Base-by-base conservation (phyloP, 1,140 invertebrate species). In the Andrena cerasifolii region DNA sequence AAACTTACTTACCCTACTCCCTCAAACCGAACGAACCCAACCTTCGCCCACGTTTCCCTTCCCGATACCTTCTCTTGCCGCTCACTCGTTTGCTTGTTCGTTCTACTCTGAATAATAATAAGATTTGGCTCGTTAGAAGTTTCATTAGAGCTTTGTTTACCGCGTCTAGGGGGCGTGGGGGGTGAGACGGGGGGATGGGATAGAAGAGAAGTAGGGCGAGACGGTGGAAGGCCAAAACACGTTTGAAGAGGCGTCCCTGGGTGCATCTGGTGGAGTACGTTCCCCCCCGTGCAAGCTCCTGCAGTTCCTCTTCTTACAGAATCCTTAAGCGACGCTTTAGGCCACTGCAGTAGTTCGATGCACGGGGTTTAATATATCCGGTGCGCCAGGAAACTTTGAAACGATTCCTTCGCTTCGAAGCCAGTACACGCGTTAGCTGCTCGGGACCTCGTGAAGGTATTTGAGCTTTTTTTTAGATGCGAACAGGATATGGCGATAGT, bases 41-140 rank as follows among this genome's bases (percentile, higher is more conserved):
- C 80, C 63, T 71, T 67, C 67, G 71, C 63, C n/a, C 49, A 58
- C 80, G 43, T 61, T 82, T 31, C 63, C 18, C 61, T 14, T 58
- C 33, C 43, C 40, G 67, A 56, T 71, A 68, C 76, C 80, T 65
- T 45, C 53, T 61, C 58, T 71, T 10, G 61, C 58, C 63, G 43
- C 51, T 77, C 56, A 47, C 49, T 74, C 61, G 28, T 68, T 76
- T 68, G 67, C 45, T 77, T 58, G 70, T 73, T 84, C 58, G 40
- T 75, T 59, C 65, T 68, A 83, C 83, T 84, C 75, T 73, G 87
- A 84, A 89, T 90, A 87, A 89, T 87, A 89, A 90, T 89, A 90
- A 88, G 87, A 89, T 89, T 90, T 83, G 77, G 86, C 86, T 89
- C 86, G 86, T 90, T 90, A 89, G 86, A 89, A 89, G 88, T 89